Percentiles rank a stretch among this genome's conserved stretches.
phyloP scores from a whole-genome alignment of 2,797 vertebrate species.

The Helostoma temminkii region DNA sequence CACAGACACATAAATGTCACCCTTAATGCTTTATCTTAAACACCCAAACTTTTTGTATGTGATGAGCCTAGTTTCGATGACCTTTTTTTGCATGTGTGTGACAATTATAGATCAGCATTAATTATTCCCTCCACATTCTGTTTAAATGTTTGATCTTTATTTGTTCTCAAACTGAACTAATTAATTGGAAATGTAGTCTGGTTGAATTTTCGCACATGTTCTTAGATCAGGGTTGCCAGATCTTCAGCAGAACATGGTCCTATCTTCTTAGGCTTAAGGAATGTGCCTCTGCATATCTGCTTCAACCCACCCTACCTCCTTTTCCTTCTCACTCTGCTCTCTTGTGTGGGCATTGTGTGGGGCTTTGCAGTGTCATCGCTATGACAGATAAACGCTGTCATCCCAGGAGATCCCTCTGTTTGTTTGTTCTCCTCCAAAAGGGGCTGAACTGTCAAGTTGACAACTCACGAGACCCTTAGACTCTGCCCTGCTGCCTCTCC shows the following conservation, averaged over 20 bases:
- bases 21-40: slow-evolving; percentile 13
- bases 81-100: neutral
- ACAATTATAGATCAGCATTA: neutral
- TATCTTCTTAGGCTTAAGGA: slow-evolving; percentile 63
- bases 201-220: slow-evolving; percentile 12
- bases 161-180: neutral
- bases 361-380: slow-evolving; percentile 80
- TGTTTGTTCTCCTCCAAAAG: slow-evolving; percentile 84
- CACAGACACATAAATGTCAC: no score
- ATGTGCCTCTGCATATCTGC: slow-evolving; percentile 75
- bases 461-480: slow-evolving; percentile 86
- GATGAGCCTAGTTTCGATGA: neutral
- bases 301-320: slow-evolving; percentile 48
- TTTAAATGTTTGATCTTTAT: neutral
- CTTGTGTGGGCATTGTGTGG: slow-evolving; percentile 75
- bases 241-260: slow-evolving; percentile 39
- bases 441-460: slow-evolving; percentile 89
- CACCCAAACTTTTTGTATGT: slow-evolving; percentile 21
- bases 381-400: slow-evolving; percentile 85
- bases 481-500: slow-evolving; percentile 68
- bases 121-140: neutral
- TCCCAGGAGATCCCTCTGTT: slow-evolving; percentile 83
- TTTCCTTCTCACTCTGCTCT: slow-evolving; percentile 37
- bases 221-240: slow-evolving; percentile 15
- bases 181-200: neutral